Conservation (phyloP, 1,140 invertebrate species). For the Pinna nobilis region DNA sequence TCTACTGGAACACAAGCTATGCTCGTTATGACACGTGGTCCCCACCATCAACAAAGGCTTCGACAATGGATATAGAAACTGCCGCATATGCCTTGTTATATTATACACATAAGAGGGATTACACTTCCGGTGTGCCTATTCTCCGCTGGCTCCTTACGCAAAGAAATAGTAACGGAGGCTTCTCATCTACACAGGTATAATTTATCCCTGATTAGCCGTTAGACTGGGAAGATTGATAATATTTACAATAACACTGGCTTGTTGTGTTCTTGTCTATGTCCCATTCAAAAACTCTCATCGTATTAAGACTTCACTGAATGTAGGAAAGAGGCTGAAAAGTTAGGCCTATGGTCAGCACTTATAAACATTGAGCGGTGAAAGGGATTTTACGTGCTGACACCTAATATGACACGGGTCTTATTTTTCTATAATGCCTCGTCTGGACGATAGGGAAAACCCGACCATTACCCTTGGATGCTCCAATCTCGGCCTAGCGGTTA, state of each 20-base stretch:
- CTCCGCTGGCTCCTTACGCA: constrained; percentile 3
- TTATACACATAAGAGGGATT: neutral
- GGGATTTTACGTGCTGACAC: too few species aligned
- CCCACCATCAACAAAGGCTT: neutral
- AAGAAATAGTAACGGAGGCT: constrained; percentile 13
- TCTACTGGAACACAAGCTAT: too few species aligned
- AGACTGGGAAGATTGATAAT: neutral
- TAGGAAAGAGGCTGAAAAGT: neutral
- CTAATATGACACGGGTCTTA: too few species aligned
- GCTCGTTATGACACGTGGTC: neutral
- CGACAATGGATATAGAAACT: constrained; percentile 3
- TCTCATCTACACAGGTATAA: constrained; percentile 9
- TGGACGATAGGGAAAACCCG: too few species aligned
- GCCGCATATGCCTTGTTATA: neutral
- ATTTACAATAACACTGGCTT: neutral
- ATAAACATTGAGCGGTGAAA: too few species aligned
- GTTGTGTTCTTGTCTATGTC: neutral
- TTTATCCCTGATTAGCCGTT: neutral
- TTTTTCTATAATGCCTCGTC: too few species aligned
- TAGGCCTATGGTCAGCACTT: neutral
- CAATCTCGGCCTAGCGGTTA: too few species aligned
- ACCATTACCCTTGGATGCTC: too few species aligned
- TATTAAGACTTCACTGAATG: neutral
- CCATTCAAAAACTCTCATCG: neutral
- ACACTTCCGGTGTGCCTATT: neutral